Evolutionary conservation across 2,888 invertebrate species (phyloP).

Genomic region (Biston stratarius): DNA sequence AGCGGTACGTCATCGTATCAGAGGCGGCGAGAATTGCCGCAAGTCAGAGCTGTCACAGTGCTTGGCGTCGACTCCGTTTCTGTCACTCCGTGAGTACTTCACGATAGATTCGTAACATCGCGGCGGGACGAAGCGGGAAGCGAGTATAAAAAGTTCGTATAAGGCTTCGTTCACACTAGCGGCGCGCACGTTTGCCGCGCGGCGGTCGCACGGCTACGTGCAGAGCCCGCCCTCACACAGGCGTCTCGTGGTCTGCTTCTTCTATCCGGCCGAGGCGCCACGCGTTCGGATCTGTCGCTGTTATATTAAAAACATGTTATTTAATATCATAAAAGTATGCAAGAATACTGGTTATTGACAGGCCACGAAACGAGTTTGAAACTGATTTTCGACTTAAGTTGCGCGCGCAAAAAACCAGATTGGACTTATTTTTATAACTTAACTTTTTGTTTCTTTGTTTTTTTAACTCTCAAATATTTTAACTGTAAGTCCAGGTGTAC

Average conservation of each 20-base stretch:
- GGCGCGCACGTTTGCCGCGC: slow-evolving; percentile 56
- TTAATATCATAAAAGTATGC: neutral
- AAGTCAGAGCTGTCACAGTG: neutral
- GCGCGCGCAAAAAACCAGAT: too few species aligned
- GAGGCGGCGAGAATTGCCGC: too few species aligned
- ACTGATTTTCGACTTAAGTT: neutral
- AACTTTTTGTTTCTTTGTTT: too few species aligned
- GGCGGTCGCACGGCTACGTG: slow-evolving; percentile 68
- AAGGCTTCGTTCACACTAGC: slow-evolving; percentile 49
- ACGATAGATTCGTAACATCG: neutral
- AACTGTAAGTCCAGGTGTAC: too few species aligned
- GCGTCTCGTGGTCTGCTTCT: slow-evolving; percentile 93
- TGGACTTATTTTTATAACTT: too few species aligned
- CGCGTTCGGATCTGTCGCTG: slow-evolving; percentile 92
- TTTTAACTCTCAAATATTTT: too few species aligned
- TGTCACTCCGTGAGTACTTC: neutral
- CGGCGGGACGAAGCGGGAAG: slow-evolving; percentile 20
- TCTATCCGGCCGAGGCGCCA: slow-evolving; percentile 93
- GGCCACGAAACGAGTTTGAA: neutral
- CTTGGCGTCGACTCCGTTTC: neutral
- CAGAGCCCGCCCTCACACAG: slow-evolving; percentile 88
- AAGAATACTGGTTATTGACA: neutral
- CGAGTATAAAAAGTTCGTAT: slow-evolving; percentile 27
- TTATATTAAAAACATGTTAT: slow-evolving; percentile 20
- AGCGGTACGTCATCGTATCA: too few species aligned